Evolutionary conservation across 2,888 invertebrate genomes (phyloP), one percentile per base, ranked within the genome.

Genomic region (Lacanobia oleracea): DNA sequence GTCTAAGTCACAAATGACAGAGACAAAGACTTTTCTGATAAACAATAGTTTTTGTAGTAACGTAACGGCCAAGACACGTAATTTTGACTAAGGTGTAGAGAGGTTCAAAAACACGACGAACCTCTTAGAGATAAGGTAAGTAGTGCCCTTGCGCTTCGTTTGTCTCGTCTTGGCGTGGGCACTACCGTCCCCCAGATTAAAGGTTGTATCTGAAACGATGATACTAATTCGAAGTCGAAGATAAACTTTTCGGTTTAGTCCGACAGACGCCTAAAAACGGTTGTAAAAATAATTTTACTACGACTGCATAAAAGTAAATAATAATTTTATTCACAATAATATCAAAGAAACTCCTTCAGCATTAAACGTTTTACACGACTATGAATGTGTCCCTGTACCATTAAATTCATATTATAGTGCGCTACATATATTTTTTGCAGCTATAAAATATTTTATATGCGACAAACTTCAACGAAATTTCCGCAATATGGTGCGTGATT

Each of bases 401-500:
- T 82, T 78, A 75, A 75, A 80, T 75, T 83, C 75, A 67, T 77
- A 80, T 80, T 84, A 84, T 81, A 82, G 73, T 67, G 51, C 69
- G 57, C 67, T 72, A 71, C 81, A 72, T 8, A 71, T 81, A 72
- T 79, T 86, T 88, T 86, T 84, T 82, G 67, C 74, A 67, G 77
- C 86, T 78, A 89, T 88, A 84, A 88, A 88, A 88, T 86, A 86
- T 87, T 88, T 88, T 87, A 87, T 84, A 75, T 81, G 82, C 83
- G 73, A 81, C 79, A 81, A 85, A 88, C 82, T 88, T 86, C 81
- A 75, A 81, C 85, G 85, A 87, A 88, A 88, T 87, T 87, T 86
- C 83, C 79, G 79, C 89, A 91, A 90, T 89, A 88, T 89, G 88
- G 86, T 80, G 86, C 88, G 81, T 88, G 88, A 89, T 92, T 90